These are phyloP conservation scores for Columba janthina DNA, from an alignment of 2,113 vertebrate species.

Conservation along the genomic window DNA sequence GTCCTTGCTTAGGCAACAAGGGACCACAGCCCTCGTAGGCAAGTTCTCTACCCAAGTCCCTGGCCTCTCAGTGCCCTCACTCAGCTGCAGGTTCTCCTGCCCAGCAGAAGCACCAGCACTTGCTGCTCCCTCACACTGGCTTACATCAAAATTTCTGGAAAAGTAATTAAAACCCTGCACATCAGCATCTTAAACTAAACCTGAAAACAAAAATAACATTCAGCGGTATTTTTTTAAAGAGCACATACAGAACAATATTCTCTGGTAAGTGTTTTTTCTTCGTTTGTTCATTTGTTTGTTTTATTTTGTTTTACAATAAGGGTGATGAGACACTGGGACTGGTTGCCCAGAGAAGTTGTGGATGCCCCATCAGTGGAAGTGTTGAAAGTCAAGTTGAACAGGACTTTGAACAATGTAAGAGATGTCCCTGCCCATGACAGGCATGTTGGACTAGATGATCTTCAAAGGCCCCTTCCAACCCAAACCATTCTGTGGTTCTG, in stretches of 20 bases:
- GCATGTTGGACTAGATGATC: not conserved
- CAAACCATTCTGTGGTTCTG: not conserved
- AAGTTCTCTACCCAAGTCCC: not conserved
- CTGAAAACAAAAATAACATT: not conserved
- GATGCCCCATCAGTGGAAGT: no score
- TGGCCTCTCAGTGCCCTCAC: accelerated
- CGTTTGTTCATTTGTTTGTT: no score
- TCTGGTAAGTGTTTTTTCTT: not conserved
- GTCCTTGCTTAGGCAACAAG: not conserved
- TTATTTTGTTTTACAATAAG: not conserved
- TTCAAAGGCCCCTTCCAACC: not conserved
- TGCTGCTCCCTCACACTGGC: not conserved
- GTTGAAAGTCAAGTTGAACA: no score
- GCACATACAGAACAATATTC: not conserved
- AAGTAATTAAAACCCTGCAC: not conserved
- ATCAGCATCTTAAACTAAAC: not conserved
- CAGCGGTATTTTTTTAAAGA: not conserved
- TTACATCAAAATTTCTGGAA: not conserved
- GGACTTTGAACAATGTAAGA: no score
- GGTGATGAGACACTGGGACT: not conserved
- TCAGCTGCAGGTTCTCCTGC: not conserved
- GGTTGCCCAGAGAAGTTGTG: no score
- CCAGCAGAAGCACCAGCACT: not conserved
- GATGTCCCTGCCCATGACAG: not conserved
- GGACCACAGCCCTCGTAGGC: accelerated